Base-by-base conservation (phyloP, 2,113 vertebrate genomes). In the Oryzias woworae region DNA sequence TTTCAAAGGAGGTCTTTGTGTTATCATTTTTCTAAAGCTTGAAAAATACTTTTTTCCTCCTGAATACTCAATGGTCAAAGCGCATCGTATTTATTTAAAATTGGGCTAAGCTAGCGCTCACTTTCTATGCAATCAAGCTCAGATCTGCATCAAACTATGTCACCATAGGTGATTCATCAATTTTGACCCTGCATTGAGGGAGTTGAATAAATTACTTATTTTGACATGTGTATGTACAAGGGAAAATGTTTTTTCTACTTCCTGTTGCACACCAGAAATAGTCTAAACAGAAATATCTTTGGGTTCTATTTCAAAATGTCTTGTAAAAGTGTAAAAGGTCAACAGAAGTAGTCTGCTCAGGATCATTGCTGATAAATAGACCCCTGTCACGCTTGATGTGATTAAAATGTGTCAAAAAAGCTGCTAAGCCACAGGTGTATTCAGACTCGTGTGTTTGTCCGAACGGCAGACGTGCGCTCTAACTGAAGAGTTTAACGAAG, bases 401-500 rank as follows among this genome's bases (percentile, higher is more conserved):
- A 61, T 65, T 17, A 81, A 48, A 16, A 53, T 48, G 53, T 31
- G 50, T 62, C 66, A 57, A 20, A 66, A 55, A 63, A 66, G 55
- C 7, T 41, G 67, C 64, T 20, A 61, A 76, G 50, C 59, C 54
- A n/a, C 17, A 69, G 65, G 66, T 42, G 47, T 66, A 58, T 62
- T 55, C 58, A 17, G 42, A 52, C 7, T 50, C 16, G 52, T 52
- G 46, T 51, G 41, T 15, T 42, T 42, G 23, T n/a, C 75, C 41
- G 18, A 4, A 45, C 16, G 28, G 23, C 45, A 50, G 42, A 58
- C 48, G 31, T 7, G 46, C 28, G 8, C 45, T 84, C 90, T 96
- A 98, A 80, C 95, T 98, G 91, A 99, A 99, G 90, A 99, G 97
- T 85, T 99, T 99, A 64, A 96, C 58, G 47, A 98, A 99, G 93